Base-by-base conservation (phyloP, 2,888 invertebrate genomes). In the Dryobotodes eremita region DNA sequence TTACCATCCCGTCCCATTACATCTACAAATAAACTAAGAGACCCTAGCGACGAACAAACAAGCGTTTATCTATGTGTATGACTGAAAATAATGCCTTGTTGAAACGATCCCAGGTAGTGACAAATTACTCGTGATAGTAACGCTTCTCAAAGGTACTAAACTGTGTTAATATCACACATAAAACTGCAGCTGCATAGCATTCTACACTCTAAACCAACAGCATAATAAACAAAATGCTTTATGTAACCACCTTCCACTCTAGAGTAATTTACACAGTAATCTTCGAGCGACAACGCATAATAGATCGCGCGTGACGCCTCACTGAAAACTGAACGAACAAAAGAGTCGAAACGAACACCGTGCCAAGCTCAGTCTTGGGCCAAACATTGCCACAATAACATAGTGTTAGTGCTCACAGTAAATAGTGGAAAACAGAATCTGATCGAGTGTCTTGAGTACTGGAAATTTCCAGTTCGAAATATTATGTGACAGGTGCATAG, bases 341-440 rank as follows among this genome's bases (percentile, higher is more conserved):
- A 94, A 93, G 93, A 93, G 91, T 90, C 91, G 89, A 91, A 91
- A 91, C 92, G 89, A 90, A 91, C 90, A 85, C 89, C 87, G 93
- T 93, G 95, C 95, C 95, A 95, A 83, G 92, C 91, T 94, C 95
- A 95, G 95, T 95, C 91, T 89, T 85, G 92, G 82, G 86, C 92
- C 91, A 92, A 94, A 93, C 95, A 93, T 90, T 92, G 92, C 84
- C 90, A 93, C 93, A 94, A 95, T 92, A 71, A 83, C 81, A 86
- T 84, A 81, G 86, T 82, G 86, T 73, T 73, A 85, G 75, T 84
- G 86, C 75, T 79, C 78, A 81, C 75, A 88, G 86, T 88, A 86
- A 86, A 84, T 88, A 83, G 75, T 85, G 87, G 72, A 82, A 81
- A 73, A 80, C 53, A 17, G 59, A 71, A 57, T 50, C 73, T 42